These are phyloP conservation scores for Periophthalmus modestus DNA, from an alignment of 2,113 vertebrate genomes.

Conservation along the genomic window DNA sequence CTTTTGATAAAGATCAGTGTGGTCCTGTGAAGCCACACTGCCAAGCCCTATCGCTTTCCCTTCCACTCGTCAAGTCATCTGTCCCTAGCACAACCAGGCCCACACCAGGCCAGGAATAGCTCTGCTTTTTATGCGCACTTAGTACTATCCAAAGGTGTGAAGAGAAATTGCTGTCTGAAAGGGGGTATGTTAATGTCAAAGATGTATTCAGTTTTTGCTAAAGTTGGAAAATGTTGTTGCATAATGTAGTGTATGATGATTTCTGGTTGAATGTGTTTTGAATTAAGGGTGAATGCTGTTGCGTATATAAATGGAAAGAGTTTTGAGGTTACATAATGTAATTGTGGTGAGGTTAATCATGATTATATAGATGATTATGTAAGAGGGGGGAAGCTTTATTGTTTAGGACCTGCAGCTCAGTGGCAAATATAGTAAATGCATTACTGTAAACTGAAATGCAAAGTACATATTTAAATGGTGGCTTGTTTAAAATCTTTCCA, in stretches of 20 bases:
- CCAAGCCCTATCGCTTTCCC: background rate
- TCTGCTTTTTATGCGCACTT: background rate
- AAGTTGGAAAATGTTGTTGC: background rate
- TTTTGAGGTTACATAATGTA: conserved; percentile 9
- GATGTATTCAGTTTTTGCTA: background rate
- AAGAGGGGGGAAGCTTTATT: conserved; percentile 2
- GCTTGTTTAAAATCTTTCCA: background rate
- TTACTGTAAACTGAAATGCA: background rate
- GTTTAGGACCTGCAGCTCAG: background rate
- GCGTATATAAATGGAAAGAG: background rate
- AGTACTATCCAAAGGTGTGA: background rate
- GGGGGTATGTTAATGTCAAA: background rate
- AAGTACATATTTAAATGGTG: background rate
- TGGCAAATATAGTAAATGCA: background rate
- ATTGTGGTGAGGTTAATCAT: conserved; percentile 5
- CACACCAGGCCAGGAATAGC: background rate
- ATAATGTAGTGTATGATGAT: background rate
- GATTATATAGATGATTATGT: conserved; percentile 9
- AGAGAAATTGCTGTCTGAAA: background rate
- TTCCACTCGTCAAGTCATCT: background rate
- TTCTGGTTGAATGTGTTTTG: background rate
- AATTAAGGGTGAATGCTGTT: background rate
- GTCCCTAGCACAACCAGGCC: background rate
- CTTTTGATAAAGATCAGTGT: conserved; percentile 36
- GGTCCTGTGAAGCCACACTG: conserved; percentile 36